Evolutionary conservation across 2,888 invertebrate genomes (phyloP), one percentile per base, ranked within the genome.

Genomic region (Apamea crenata): DNA sequence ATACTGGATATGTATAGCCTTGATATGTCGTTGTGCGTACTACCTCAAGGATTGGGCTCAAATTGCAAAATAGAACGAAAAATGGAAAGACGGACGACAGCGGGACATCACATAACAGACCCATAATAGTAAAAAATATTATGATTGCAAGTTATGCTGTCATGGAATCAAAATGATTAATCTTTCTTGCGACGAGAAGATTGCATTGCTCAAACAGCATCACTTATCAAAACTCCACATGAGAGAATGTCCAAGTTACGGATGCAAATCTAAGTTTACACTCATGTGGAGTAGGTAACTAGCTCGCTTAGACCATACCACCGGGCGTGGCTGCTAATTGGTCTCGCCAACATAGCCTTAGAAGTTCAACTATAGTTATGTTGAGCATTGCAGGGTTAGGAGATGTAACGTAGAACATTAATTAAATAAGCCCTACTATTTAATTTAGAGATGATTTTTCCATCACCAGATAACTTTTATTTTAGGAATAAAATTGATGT

Each of bases 321-420:
- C 83, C 68, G 68, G 79, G 66, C 78, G 50, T 77, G 70, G 29
- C 63, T 67, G 66, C 71, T 87, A 87, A 88, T 82, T 84, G 79
- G 63, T 79, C 47, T 63, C 78, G 78, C 81, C 83, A 82, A 81
- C 78, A 79, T 32, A 21, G 61, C 29, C 50, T 53, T 75, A 53
- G 18, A 82, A 77, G 71, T 82, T 76, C 32, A 44, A 32, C 16
- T 3, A 21, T 36, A 63, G 61, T n/a, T 50, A 50, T 18, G 47
- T 53, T 50, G 16, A 50, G 25, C 10, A 25, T 32, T 32, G 25
- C 32, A 32, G 14, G 8, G 16, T 16, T 50, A 32, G 25, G 4
- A 47, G 21, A 25, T 32, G 47, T 25, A 25, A 50, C 8, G 14
- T 25, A 25, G 25, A 25, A 25, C 1, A 36, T 32, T 14, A 6